Evolutionary conservation across 2,797 vertebrate genomes (phyloP).

Genomic region (Coregonus suidteri): DNA sequence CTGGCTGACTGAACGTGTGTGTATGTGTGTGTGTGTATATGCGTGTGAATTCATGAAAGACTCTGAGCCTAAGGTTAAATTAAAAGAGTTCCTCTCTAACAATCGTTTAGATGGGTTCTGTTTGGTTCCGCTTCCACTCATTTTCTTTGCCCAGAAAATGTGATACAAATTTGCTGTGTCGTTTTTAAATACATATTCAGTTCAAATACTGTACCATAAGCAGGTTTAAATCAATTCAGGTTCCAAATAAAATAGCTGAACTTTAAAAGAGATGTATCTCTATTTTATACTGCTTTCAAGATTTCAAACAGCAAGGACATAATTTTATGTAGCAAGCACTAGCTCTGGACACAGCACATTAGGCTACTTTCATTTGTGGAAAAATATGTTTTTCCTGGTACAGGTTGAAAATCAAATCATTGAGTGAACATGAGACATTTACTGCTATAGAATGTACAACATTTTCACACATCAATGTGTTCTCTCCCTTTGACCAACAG

Average conservation of each 20-base stretch:
- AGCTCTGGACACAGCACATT: neutral
- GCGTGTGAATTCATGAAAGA: conserved; percentile 12
- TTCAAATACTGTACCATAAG: conserved; percentile 43
- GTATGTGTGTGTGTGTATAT: conserved; percentile 15
- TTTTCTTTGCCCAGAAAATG: neutral
- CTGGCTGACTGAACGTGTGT: conserved; percentile 25
- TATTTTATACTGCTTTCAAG: conserved; percentile 23
- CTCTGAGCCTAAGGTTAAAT: neutral
- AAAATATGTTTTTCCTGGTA: neutral
- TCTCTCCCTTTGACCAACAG: neutral
- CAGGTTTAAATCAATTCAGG: conserved; percentile 48
- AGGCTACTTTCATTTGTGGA: neutral
- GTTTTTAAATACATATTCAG: conserved; percentile 38
- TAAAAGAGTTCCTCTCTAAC: conserved; percentile 37
- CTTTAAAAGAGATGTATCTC: neutral
- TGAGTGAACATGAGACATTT: neutral
- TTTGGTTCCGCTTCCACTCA: conserved; percentile 4
- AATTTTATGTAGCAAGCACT: conserved; percentile 23
- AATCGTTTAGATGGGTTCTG: conserved; percentile 14
- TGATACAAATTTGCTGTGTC: conserved; percentile 33
- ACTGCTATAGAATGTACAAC: neutral
- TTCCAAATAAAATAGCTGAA: conserved; percentile 5
- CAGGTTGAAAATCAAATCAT: neutral
- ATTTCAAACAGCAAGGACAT: conserved; percentile 25
- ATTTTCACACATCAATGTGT: neutral